A percentile compares a stretch with the other conserved stretches of the same genome.
phyloP scores from a whole-genome alignment of 2,113 vertebrate species.

The Pelodiscus sinensis region DNA sequence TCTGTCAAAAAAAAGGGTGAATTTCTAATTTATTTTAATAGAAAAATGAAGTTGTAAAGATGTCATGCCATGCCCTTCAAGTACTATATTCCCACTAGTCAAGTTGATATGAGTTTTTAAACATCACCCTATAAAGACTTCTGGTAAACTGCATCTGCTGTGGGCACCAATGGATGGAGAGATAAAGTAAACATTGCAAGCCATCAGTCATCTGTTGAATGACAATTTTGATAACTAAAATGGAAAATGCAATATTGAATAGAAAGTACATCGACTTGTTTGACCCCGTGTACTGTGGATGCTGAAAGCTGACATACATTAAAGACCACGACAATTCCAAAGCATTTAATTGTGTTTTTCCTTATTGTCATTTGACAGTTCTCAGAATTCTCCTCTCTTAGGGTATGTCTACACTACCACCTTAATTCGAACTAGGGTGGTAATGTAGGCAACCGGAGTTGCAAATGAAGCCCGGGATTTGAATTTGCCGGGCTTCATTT shows the following conservation, averaged over 20 bases:
- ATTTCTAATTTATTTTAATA: conserved; percentile 41
- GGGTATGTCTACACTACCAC: too few relatives aligned
- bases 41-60: neutral
- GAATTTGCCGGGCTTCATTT: too few relatives aligned
- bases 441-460: too few relatives aligned
- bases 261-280: neutral
- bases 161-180: neutral
- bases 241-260: rapidly evolving
- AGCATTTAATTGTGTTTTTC: neutral
- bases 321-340: neutral
- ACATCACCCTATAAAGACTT: neutral
- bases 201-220: neutral
- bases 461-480: too few relatives aligned
- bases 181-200: neutral
- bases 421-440: too few relatives aligned
- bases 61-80: neutral
- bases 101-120: neutral
- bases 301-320: neutral
- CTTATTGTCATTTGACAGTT: neutral
- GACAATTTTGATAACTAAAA: neutral
- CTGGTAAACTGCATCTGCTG: neutral
- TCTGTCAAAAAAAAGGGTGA: conserved; percentile 24
- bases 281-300: neutral
- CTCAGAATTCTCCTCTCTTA: neutral
- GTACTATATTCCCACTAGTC: neutral